Percentiles rank a stretch among this genome's conserved stretches.
Evolutionary conservation across 2,113 vertebrate genomes (phyloP).

Genomic region (Anarhynchus alexandrinus): DNA sequence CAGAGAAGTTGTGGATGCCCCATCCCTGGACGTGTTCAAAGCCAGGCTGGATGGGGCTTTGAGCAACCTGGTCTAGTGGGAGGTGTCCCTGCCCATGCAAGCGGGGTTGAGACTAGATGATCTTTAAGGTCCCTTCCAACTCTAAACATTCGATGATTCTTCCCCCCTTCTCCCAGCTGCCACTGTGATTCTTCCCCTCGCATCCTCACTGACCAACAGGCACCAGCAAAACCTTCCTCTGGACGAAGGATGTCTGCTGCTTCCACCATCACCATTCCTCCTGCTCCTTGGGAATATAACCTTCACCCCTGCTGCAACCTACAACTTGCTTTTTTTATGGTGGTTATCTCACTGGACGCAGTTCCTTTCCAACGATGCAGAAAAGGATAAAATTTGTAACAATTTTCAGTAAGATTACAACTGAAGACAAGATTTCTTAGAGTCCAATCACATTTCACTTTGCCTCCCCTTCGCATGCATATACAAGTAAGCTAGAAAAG

Average conservation of each 20-base stretch:
- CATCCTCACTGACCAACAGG: not conserved
- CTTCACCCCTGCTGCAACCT: not conserved
- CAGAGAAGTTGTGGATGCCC: not conserved
- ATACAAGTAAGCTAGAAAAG: not conserved
- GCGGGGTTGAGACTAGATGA: not conserved
- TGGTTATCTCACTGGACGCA: not conserved
- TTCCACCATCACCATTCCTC: not conserved
- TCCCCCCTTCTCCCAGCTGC: not conserved
- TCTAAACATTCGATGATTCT: not conserved
- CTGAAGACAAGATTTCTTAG: not conserved
- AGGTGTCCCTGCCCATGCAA: not conserved
- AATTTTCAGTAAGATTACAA: not conserved
- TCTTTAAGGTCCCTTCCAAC: not conserved
- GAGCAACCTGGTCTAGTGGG: not conserved
- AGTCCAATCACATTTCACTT: not conserved
- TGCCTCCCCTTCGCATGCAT: not conserved
- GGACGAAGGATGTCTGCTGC: accelerated
- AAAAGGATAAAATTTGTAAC: not conserved
- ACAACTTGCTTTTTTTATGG: not conserved
- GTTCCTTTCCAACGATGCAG: not conserved
- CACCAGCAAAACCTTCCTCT: not conserved
- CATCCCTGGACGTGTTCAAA: not conserved
- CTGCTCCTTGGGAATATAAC: not conserved
- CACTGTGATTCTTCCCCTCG: not conserved
- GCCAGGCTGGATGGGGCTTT: not conserved